Base-by-base conservation (phyloP, 2,888 invertebrate genomes). In the Caenorhabditis becei region DNA sequence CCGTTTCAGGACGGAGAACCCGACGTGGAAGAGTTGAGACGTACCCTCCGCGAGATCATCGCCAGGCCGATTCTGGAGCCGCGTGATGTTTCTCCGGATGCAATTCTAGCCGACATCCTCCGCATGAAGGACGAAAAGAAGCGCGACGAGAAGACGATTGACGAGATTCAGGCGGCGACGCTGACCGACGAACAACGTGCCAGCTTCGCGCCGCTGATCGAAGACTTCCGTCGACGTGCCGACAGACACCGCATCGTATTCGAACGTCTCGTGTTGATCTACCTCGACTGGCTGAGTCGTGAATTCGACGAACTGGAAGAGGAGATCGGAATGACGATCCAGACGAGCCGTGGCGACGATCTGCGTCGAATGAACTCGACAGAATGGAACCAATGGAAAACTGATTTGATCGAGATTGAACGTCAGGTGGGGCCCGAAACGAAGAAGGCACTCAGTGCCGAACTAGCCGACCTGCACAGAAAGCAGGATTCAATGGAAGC, bases 381-480 rank as follows among this genome's bases (percentile, higher is more conserved):
- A 0, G 70, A 77, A 44, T 86, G 83, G 84, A 74, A 51, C 5
- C 61, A 79, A 56, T 87, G 87, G 87, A 87, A 87, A 74, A 67
- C 47, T 23, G 82, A 85, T 44, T 78, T 87, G 44, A 59, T 63
- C 47, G 81, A 84, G 23, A 69, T 85, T 14, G 87, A 87, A 59
- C 66, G 69, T 24, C 63, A 61, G 32, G 74, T 87, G 58, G 85
- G 85, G 14, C 66, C 79, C 5, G 80, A 77, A 20, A 66, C 67
- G 14, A 79, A 77, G 59, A 80, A 77, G 51, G 58, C 69, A 8
- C 51, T 85, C 35, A 71, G 80, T 56, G 82, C 85, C 41, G 87
- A 87, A 72, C 69, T 87, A 23, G 80, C 83, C 23, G 87, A 87
- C 66, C 67, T 87, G 56, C 82, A 86, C 53, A 72, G 87, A 65